phyloP scores from a whole-genome alignment of 37 sponge, comb jelly and placozoan species.

The Bolinopsis microptera region DNA sequence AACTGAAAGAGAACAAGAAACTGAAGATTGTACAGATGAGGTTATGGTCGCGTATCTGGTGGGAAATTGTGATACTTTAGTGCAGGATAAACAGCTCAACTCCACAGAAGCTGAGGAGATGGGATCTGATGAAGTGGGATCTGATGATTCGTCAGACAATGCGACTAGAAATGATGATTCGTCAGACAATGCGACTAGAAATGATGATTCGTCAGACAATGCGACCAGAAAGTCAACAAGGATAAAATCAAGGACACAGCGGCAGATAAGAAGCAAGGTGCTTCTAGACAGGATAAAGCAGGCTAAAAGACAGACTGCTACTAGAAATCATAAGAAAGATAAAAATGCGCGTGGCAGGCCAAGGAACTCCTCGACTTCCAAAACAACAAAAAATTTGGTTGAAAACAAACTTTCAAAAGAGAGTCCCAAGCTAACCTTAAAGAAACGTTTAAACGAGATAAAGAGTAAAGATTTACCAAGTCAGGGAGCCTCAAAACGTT shows the following conservation, averaged over 20 bases:
- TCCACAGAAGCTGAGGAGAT: neutral
- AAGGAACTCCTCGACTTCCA: neutral
- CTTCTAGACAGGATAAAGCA: conserved; percentile 18
- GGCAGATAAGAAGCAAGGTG: neutral
- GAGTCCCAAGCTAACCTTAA: neutral
- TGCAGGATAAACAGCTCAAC: neutral
- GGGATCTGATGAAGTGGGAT: no score
- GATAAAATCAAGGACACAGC: neutral
- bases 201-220: no score
- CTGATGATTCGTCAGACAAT: no score
- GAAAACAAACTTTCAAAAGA: neutral
- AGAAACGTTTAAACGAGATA: no score
- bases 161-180: no score
- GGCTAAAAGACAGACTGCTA: neutral
- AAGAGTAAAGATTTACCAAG: neutral
- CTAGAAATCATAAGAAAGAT: no score
- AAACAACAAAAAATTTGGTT: no score
- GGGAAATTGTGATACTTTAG: neutral
- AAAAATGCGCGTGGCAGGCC: neutral
- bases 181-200: neutral
- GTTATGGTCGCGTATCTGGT: neutral
- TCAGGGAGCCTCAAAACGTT: no score
- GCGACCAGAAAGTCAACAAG: neutral
- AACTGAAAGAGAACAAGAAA: neutral
- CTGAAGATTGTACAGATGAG: neutral